These are phyloP conservation scores for Catalaphyllia jardinei DNA, from an alignment of 64 coral and sea anemone species.

Conservation along the genomic window DNA sequence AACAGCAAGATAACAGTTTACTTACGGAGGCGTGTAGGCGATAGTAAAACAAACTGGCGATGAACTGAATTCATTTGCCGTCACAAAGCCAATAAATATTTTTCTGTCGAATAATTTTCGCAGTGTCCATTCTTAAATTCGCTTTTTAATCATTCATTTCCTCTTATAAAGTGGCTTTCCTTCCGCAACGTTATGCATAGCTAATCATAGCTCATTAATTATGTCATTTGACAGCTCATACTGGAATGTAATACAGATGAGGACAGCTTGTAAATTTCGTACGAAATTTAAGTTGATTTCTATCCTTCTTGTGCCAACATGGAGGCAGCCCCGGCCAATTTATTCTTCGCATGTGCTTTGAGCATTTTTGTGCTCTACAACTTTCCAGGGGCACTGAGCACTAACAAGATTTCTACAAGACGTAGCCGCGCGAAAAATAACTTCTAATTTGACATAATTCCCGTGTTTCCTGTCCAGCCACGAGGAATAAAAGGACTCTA, in stretches of 20 bases:
- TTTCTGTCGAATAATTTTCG: not conserved
- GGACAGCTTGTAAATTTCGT: not conserved
- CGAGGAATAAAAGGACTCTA: not conserved
- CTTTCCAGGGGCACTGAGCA: not conserved
- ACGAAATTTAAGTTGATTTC: not conserved
- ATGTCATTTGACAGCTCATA: conserved; percentile 8
- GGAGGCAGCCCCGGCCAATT: not conserved
- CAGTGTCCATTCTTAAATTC: not conserved
- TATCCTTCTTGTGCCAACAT: not conserved
- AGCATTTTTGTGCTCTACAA: not conserved
- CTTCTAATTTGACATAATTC: not conserved
- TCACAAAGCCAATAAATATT: not conserved
- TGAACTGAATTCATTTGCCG: too few species aligned
- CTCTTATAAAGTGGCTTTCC: not conserved
- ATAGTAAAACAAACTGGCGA: not conserved
- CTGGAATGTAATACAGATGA: conserved; percentile 19
- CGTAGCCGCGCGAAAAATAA: not conserved
- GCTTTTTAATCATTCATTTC: not conserved
- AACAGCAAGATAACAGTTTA: conserved; percentile 22
- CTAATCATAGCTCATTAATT: conserved; percentile 27
- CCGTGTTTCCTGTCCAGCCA: conserved; percentile 16
- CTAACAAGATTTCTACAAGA: not conserved
- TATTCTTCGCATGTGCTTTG: too few species aligned
- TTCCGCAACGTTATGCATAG: not conserved
- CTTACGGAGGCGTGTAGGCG: conserved; percentile 1